Base-by-base conservation (phyloP, 1,140 invertebrate species). In the Aphaenogaster ashmeadi region DNA sequence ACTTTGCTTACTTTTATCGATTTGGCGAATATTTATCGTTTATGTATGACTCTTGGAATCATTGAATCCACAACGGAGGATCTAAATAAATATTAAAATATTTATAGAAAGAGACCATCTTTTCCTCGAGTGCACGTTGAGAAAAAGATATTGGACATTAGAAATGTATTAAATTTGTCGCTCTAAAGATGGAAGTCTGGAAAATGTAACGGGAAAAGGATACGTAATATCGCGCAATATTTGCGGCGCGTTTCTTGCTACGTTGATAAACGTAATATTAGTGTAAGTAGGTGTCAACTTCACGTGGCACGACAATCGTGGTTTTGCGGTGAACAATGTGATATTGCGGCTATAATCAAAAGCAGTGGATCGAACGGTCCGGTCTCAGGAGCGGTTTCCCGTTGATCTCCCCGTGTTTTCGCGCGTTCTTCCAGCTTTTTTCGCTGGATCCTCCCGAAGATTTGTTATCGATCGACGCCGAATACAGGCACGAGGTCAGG, bases 71-170 rank as follows among this genome's bases (percentile, higher is more conserved):
- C 11, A 13, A 33, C 2, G 3, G 0, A 0, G 15, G 6, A 72
- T 15, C 33, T 60, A 44, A 60, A 77, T 44, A 27, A 60, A 9
- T 77, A 58, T 77, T 77, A 60, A 77, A 77, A 77, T 60, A 77
- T 41, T 58, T 60, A 41, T 27, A 27, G 8, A 11, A 77, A 18
- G 2, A 15, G 2, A 27, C 13, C 4, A 2, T 41, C 9, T 54
- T 11, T 38, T 77, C 38, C 41, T 15, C 13, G 56, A 18, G 6
- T 52, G 1, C 13, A 15, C 15, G 33, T 67, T 21, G 38, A 27
- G 5, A 69, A 44, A 69, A 27, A 33, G 41, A 69, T 50, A 69
- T 50, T 50, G 41, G 41, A 50, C 38, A 69, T 69, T 50, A 69
- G 3, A 69, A 69, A 69, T 69, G 66, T 69, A 69, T 69, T 50